Evolutionary conservation across 2,888 invertebrate species (phyloP).

Genomic region (Cyaniris semiargus): DNA sequence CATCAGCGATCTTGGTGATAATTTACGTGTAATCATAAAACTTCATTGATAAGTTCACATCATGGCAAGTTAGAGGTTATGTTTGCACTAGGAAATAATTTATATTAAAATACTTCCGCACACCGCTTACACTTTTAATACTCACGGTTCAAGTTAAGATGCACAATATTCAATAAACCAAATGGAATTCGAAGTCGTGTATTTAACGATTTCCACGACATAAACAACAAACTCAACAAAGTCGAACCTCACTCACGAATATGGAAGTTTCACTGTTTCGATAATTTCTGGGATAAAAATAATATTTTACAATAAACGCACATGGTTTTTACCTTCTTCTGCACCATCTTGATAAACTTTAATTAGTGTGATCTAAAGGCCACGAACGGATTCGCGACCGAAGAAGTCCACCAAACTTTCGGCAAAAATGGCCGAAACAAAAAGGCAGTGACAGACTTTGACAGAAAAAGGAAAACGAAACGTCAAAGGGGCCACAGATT

Average conservation of each 20-base stretch:
- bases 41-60: conserved; percentile 57
- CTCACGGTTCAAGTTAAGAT: neutral
- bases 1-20: conserved; percentile 69
- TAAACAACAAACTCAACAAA: conserved; percentile 49
- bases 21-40: conserved; percentile 57
- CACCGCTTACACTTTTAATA: conserved; percentile 21
- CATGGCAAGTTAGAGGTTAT: conserved; percentile 67
- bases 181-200: neutral
- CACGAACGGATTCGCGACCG: conserved; percentile 77
- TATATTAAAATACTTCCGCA: neutral
- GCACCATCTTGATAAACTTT: conserved; percentile 77
- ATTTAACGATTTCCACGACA: conserved; percentile 40
- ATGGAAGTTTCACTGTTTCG: conserved; percentile 48
- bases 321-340: conserved; percentile 80
- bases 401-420: conserved; percentile 71
- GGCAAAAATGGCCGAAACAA: conserved; percentile 77
- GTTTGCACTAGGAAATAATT: conserved; percentile 34
- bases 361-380: conserved; percentile 71
- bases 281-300: conserved; percentile 53
- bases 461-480: conserved; percentile 36
- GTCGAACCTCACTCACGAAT: conserved; percentile 43
- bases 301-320: conserved; percentile 64
- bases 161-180: neutral
- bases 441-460: conserved; percentile 51
- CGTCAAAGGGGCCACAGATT: conserved; percentile 38